Evolutionary conservation across 1,140 invertebrate species (phyloP), one percentile per base, ranked within the genome.

Genomic region (Caenorhabditis latens): DNA sequence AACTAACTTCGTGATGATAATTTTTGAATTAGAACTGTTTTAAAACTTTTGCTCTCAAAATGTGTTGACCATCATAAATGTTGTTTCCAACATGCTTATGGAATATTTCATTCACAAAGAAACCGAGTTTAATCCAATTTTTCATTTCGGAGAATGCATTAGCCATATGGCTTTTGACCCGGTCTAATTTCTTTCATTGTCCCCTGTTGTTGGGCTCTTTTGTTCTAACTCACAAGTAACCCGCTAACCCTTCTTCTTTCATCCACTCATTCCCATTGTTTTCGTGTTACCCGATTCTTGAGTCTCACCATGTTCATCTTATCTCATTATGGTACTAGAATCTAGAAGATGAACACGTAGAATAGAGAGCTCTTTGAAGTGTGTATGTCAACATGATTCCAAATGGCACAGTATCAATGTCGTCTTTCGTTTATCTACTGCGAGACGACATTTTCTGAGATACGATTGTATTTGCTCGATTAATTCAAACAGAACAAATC

Each of bases 351-450:
- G 65, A 71, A 71, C 65, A 71, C 65, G 65, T 71, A 71, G n/a
- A 46, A 46, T 13, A 71, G 50, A 53, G 57, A 43, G 71, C 46
- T 50, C 11, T 79, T 46, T 79, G 43, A 50, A 79, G 71, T 79
- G 71, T 50, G 46, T 79, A 79, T 79, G 71, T 79, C 46, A 79
- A 79, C 71, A 79, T n/a, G 46, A 79, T 79, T 50, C 71, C 46
- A 79, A 79, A 79, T 79, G 71, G 71, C 71, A 79, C 71, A 79
- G 71, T 79, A 79, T 79, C 71, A 79, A 53, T 79, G 71, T 79
- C 71, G 46, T 50, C 65, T 71, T 79, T 48, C 71, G 71, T 79
- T 79, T 79, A 79, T 79, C 71, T 24, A 50, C 71, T 79, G 71
- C 46, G 14, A 11, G 11, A 16, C 9, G 71, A 79, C 71, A 79